Evolutionary conservation across 2,888 invertebrate species (phyloP), one percentile per base, ranked within the genome.

Genomic region (Ashinkailepas kermadecensis): DNA sequence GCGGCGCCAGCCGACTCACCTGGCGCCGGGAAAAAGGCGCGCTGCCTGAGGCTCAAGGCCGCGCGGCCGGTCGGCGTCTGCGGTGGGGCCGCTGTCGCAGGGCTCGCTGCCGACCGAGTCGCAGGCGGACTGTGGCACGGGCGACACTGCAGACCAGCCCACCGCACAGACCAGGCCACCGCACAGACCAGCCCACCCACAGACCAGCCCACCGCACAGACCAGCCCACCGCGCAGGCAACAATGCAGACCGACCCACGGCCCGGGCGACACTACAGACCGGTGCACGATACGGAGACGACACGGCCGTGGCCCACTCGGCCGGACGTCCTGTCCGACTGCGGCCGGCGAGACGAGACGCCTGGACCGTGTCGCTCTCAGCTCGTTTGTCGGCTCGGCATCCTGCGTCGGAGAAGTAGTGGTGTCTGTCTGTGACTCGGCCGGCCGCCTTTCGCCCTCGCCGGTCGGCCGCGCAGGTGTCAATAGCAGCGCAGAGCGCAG

Each of bases 21-120:
- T 67, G 67, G 67, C 67, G 67, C 39, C 39, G 39, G 25, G 67
- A 25, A 67, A 67, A 67, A 67, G 67, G 67, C 67, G 67, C 67
- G 67, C 67, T 25, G 39, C 67, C 12, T 0, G 67, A 25, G 25
- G 67, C 67, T 67, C 67, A 67, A 67, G 67, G 65, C n/a, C 65
- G 65, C 65, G 65, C 39, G 10, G 23, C n/a, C 65, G 65, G 67
- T 25, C 25, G 67, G 62, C 62, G 62, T 39, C 39, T 39, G 39
- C 1, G 39, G 4, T 39, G 39, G 39, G 39, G 39, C 67, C 67
- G 67, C 25, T 23, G 67, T 23, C 67, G 25, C 67, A 25, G 25
- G 67, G 25, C 18, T 0, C 3, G 18, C 62, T 7, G 18, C 62
- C 62, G 62, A 18, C 13, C 15, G 18, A 18, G 62, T 18, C 0